phyloP scores from a whole-genome alignment of 2,113 vertebrate genomes.

The Empidonax alnorum region DNA sequence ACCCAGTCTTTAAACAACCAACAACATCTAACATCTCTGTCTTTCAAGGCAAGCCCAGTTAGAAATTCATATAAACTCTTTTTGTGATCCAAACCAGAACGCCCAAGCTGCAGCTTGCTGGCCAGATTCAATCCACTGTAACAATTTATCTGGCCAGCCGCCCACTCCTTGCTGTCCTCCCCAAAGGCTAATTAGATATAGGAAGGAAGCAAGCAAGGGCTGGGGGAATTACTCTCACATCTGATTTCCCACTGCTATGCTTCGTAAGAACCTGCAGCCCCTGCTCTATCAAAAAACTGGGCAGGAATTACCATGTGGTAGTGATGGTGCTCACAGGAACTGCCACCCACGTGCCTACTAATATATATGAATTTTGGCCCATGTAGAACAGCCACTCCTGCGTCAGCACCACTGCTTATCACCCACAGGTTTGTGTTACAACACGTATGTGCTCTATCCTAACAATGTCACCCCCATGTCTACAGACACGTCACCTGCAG shows the following conservation, averaged over 20 bases:
- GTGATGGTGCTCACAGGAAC: background rate
- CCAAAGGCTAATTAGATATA: background rate
- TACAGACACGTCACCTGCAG: background rate
- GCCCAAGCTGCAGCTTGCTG: background rate
- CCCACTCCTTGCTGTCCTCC: background rate
- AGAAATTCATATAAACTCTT: background rate
- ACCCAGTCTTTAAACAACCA: background rate
- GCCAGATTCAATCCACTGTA: background rate
- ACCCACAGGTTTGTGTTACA: rapidly evolving
- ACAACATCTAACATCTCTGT: rapidly evolving
- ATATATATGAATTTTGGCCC: background rate
- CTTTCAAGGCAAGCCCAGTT: background rate
- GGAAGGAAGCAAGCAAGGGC: background rate
- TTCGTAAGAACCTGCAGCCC: background rate
- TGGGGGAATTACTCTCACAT: background rate
- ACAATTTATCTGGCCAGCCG: background rate
- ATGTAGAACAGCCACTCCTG: background rate
- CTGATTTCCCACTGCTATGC: background rate
- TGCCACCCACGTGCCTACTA: background rate
- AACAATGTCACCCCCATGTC: rapidly evolving
- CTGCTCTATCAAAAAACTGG: background rate
- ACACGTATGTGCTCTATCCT: background rate
- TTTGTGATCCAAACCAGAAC: rapidly evolving
- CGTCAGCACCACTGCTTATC: background rate
- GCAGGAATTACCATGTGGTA: background rate